Evolutionary conservation across 2,888 invertebrate genomes (phyloP), one percentile per base, ranked within the genome.

Genomic region (Dynastes maya): DNA sequence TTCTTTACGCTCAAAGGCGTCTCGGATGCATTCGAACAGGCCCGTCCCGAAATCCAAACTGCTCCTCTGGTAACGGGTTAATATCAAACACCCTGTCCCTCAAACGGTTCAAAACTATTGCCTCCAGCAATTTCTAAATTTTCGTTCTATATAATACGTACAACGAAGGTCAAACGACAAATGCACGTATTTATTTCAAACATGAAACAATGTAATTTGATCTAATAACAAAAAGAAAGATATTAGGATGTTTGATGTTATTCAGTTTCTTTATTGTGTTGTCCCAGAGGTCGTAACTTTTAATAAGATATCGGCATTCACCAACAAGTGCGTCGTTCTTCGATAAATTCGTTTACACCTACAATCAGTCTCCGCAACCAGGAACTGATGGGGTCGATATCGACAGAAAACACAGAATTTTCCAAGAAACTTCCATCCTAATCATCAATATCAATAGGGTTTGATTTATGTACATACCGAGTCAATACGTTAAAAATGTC

Each of bases 281-380:
- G 74, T 27, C 67, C 61, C 55, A 75, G 61, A 63, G 81, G 79
- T 81, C 81, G 81, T 82, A 82, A 82, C 82, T 82, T 82, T 82
- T 82, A 82, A 82, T 82, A 79, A 79, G 79, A 61, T 71, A 55
- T 51, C 65, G 64, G 58, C 51, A 29, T 55, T 77, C 58, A 77
- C 68, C 68, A 78, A 78, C 74, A 78, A 78, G 74, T 72, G 53
- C 65, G 76, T 80, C 70, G 65, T 71, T 71, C 45, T 67, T 51
- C 16, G 68, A 63, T 64, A 74, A n/a, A 68, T 71, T 51, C 68
- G 63, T 78, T 53, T 78, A 75, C 78, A 51, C 74, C 74, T 65
- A 78, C 49, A 71, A 49, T 68, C 68, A 53, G 49, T 49, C 9
- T 49, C 45, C 13, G 6, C 1, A 32, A 63, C 63, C 32, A 63